Evolutionary conservation across 2,797 vertebrate genomes (phyloP).

Genomic region (Sciurus vulgaris): DNA sequence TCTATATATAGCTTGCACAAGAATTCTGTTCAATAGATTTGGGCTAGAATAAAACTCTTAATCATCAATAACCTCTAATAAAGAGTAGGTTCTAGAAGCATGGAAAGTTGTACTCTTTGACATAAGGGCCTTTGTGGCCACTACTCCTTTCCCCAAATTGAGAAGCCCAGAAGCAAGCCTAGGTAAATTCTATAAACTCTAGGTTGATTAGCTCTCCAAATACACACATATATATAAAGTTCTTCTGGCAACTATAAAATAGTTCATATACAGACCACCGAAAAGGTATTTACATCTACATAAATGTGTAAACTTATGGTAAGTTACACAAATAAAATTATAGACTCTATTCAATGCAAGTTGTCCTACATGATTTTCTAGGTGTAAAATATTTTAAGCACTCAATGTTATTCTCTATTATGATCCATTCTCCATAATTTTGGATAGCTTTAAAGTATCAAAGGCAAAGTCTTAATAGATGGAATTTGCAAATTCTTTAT

Average conservation of each 20-base stretch:
- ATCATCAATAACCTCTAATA: background rate
- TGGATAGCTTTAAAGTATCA: conserved; percentile 60
- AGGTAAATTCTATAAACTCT: background rate
- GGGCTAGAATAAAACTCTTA: background rate
- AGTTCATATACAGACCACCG: background rate
- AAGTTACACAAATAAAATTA: background rate
- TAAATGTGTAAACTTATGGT: background rate
- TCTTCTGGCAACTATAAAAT: conserved; percentile 9
- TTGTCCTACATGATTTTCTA: background rate
- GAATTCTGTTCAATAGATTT: background rate
- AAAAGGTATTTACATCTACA: background rate
- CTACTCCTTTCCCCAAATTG: background rate
- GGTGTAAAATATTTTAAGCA: background rate
- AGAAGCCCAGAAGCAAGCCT: background rate
- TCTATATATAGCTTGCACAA: background rate
- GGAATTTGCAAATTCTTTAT: conserved; percentile 16
- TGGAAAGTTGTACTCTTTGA: background rate
- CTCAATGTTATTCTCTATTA: conserved; percentile 34
- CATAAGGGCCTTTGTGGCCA: too few species aligned
- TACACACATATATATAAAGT: background rate
- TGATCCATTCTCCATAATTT: conserved; percentile 6
- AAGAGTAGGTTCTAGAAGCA: background rate
- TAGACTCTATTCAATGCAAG: background rate
- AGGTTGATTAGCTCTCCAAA: background rate
- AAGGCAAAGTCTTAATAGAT: conserved; percentile 37